These are phyloP conservation scores for Psittacula derbiana DNA, from an alignment of 2,797 vertebrate genomes.

Conservation along the genomic window DNA sequence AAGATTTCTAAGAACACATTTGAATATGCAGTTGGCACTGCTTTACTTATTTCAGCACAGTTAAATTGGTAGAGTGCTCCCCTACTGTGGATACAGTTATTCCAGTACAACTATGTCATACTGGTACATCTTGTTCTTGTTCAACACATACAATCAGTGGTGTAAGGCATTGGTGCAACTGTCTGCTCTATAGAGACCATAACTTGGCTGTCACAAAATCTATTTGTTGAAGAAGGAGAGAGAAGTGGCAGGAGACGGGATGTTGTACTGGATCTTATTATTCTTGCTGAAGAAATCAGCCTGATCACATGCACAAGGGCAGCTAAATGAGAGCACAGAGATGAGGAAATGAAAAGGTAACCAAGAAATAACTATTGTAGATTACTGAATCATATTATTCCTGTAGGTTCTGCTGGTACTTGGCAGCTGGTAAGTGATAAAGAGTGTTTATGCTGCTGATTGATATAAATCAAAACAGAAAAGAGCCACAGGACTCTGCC, in stretches of 20 bases:
- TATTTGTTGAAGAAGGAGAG: not conserved
- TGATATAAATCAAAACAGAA: conserved; percentile 35
- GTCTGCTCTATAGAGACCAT: not conserved
- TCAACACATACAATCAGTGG: not conserved
- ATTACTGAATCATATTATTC: not conserved
- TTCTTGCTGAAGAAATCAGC: not conserved
- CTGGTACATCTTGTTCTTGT: not conserved
- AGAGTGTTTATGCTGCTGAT: not conserved
- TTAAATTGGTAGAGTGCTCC: not conserved
- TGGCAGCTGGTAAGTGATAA: conserved; percentile 3
- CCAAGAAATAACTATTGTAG: not conserved
- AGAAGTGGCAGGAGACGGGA: not conserved
- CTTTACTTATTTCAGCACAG: not conserved
- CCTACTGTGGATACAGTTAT: accelerated
- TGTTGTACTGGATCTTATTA: not conserved
- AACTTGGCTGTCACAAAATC: not conserved
- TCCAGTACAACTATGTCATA: not conserved
- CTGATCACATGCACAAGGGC: not conserved
- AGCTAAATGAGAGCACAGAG: not conserved
- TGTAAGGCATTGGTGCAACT: not conserved
- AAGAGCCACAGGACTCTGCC: not conserved
- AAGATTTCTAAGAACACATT: not conserved
- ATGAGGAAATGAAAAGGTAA: not conserved
- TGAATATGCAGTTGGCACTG: not conserved
- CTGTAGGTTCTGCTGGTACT: not conserved